Evolutionary conservation across 2,888 invertebrate genomes (phyloP).

Genomic region (Parnassius apollo): DNA sequence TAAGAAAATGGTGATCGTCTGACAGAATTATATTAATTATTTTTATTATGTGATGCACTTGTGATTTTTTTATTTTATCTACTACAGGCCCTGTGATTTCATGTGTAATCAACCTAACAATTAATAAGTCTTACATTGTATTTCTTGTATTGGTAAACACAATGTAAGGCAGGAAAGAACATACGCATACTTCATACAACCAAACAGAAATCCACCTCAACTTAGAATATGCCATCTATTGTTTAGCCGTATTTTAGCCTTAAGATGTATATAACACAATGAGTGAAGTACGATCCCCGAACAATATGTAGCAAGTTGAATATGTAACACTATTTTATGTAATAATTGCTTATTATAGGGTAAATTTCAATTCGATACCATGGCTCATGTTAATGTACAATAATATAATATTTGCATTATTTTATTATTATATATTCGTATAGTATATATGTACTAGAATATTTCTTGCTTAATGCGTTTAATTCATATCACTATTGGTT

Average conservation of each 20-base stretch:
- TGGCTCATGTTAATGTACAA: no score
- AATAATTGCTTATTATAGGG: no score
- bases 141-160: conserved; percentile 26
- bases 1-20: no score
- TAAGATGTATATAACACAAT: conserved; percentile 16
- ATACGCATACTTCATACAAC: conserved; percentile 67
- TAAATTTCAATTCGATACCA: no score
- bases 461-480: no score
- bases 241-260: not conserved
- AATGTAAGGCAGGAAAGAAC: conserved; percentile 35
- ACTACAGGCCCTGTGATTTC: not conserved
- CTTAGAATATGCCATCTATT: conserved; percentile 7
- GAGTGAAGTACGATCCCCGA: not conserved
- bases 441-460: no score
- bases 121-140: conserved; percentile 7
- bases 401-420: no score
- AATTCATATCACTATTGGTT: no score
- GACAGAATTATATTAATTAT: no score
- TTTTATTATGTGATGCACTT: not conserved
- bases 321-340: not conserved
- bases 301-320: no score
- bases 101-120: conserved; percentile 4
- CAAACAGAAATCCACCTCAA: conserved; percentile 69
- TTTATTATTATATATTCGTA: no score
- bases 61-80: not conserved